Conservation (phyloP, 2,888 invertebrate genomes). For the Orthosia gracilis region DNA sequence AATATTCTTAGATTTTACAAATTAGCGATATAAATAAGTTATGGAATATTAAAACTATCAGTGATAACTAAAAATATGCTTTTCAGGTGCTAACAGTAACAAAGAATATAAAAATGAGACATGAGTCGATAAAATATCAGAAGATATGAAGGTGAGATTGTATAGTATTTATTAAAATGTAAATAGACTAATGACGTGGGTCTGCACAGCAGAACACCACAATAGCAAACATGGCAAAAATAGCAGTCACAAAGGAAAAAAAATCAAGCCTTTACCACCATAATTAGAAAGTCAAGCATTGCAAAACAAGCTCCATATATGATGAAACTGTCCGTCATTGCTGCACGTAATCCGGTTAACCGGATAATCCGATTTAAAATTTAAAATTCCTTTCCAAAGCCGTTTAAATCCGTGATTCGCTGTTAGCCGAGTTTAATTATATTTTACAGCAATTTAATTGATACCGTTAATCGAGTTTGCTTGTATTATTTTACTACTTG, state of each 20-base stretch:
- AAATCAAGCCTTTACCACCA: background rate
- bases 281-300: slow-evolving; percentile 54
- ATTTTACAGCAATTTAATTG: slow-evolving; percentile 59
- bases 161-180: no score
- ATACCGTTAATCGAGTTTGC: slow-evolving; percentile 27
- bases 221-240: background rate
- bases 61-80: no score
- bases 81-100: no score
- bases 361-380: slow-evolving; percentile 74
- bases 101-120: no score
- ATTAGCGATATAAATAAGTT: no score
- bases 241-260: background rate
- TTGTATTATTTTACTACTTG: slow-evolving; percentile 9
- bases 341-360: slow-evolving; percentile 65
- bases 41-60: no score
- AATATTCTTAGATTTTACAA: no score
- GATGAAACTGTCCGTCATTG: slow-evolving; percentile 62
- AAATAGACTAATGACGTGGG: no score
- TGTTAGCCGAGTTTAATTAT: slow-evolving; percentile 64
- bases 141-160: no score
- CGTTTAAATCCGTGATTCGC: slow-evolving; percentile 64
- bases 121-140: no score
- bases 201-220: no score
- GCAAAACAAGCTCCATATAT: slow-evolving; percentile 37
- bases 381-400: slow-evolving; percentile 73